Evolutionary conservation across 2,888 invertebrate species (phyloP), one percentile per base, ranked within the genome.

Genomic region (Philereme transversata): DNA sequence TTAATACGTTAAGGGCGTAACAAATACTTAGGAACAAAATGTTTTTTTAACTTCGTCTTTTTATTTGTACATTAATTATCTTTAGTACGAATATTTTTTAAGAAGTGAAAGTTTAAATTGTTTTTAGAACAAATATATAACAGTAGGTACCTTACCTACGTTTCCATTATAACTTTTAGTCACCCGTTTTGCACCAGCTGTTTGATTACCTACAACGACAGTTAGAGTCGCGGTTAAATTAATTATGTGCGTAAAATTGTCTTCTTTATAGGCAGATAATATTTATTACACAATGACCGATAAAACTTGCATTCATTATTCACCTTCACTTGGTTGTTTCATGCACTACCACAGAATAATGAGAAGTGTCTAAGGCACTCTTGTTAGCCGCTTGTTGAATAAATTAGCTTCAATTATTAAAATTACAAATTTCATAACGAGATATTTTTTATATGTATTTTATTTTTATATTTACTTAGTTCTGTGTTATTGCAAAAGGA

Each of bases 161-260:
- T 22, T 22, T 22, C 3, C 22, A 22, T 22, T 22, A 3, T 22
- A 22, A 22, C 9, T 6, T 22, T 22, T 22, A 11, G 11, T 22
- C 43, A 43, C 49, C 51, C 49, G 44, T 48, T 49, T 59, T 5
- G 63, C 57, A 87, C 85, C 89, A 91, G 89, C 88, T 90, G 90
- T 83, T 84, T 76, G 73, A 78, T 84, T 83, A 78, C 84, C 82
- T 36, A 36, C 82, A 80, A 84, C 79, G 76, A 82, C 66, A 58
- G 54, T 65, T 63, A 54, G 46, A 51, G 47, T 51, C 8, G 45
- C 53, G 46, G 54, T 62, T 55, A 56, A 53, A 62, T 65, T 75
- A 70, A 61, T 55, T 57, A 58, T 52, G 33, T 61, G 59, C 46
- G 36, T 65, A 54, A 65, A 65, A 64, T 62, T 43, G 51, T 57